Evolutionary conservation across 2,113 vertebrate genomes (phyloP), one percentile per base, ranked within the genome.

Genomic region (Thryonomys swinderianus): DNA sequence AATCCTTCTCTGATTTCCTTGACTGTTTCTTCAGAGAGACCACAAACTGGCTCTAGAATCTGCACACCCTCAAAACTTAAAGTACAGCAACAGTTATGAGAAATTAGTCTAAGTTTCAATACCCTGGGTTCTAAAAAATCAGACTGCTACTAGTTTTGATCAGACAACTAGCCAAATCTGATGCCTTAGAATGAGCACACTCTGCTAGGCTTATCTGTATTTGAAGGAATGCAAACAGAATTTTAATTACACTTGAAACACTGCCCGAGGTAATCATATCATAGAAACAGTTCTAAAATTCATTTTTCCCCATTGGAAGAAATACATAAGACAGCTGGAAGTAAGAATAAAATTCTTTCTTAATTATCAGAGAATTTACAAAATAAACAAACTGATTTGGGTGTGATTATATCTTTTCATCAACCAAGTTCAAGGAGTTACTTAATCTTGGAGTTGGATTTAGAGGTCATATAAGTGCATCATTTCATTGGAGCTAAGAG

Each of bases 241-340:
- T 98, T 95, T 96, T 98, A 95, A 98, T 97, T 96, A 95, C 71
- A 97, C 73, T 92, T 93, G 88, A 81, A 95, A 97, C 80, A 95
- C 83, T 91, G 96, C 97, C 96, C 59, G 88, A 81, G 74, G 96
- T 95, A 89, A 95, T 95, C 95, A 87, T 73, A 89, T 93, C 92
- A 92, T 92, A 98, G 93, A 93, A 96, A 95, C 85, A 80, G 59
- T 87, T 95, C 69, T 84, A 82, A 91, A 94, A 96, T 73, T 89
- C 53, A 12, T 73, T 66, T 91, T 76, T 90, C 21, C 1, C 51
- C 27, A 9, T 90, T 94, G 16, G 51, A 90, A 59, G 42, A 45
- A 95, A 86, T 90, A 86, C 17, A 96, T 53, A 93, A 78, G 83
- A 91, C 80, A 93, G 90, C 91, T 95, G 81, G 92, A 95, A 96